Evolutionary conservation across 2,888 invertebrate genomes (phyloP), one percentile per base, ranked within the genome.

Genomic region (Microctonus brassicae): DNA sequence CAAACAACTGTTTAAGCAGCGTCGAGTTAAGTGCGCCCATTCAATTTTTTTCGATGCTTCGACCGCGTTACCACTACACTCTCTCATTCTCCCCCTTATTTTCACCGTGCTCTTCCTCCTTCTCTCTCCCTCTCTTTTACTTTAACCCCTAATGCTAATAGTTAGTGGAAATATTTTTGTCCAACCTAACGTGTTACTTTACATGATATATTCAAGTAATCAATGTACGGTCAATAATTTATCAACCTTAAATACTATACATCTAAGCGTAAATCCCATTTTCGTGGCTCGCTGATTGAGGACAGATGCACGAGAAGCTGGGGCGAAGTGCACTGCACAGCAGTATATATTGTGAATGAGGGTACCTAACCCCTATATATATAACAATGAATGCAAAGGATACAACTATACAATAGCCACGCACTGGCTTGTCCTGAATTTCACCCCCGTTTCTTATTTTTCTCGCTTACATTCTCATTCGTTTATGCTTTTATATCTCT

Each of bases 1-100:
- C 86, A 85, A 86, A 85, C 85, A 84, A 84, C 85, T 86, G 86
- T 85, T 86, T 86, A 85, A 85, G 82, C 84, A 84, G 81, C 75
- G 78, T 82, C 82, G 84, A 87, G 87, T 87, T 87, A 87, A 87
- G 87, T 87, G 85, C 79, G 79, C 78, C 79, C 73, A 82, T 85
- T 82, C 82, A 81, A 68, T 73, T 69, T 67, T 34, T 39, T 70
- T 67, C 77, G 72, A 77, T 79, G 68, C 76, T 77, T 71, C 75
- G 61, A 66, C 72, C 68, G 70, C 73, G 71, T 64, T 67, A 69
- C 75, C 76, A 58, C 70, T 73, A 47, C 69, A 53, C 77, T 24
- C 61, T 61, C 67, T 52, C 34, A 55, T 55, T 66, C 42, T 72
- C 65, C 60, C 67, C 70, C 71, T 69, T 17, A 10, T 60, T 42